These are phyloP conservation scores for Tragelaphus buxtoni DNA, from an alignment of 2,113 vertebrate genomes.

Conservation along the genomic window DNA sequence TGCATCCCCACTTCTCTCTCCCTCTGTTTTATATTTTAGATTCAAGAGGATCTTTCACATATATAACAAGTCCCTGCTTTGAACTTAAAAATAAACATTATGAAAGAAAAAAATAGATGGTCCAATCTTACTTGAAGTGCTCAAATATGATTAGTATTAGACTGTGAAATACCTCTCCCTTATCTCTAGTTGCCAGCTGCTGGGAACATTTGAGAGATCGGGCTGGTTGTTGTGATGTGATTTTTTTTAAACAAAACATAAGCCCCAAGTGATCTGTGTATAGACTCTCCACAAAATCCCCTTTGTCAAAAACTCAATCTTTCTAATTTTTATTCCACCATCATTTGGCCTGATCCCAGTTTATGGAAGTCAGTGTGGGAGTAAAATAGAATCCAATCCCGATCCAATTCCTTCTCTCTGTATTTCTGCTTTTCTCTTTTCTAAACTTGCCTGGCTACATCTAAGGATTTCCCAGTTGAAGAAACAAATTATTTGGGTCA, in stretches of 20 bases:
- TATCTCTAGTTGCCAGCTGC: constrained; percentile 87
- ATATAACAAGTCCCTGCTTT: constrained; percentile 84
- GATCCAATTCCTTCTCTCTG: not conserved
- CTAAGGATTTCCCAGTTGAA: constrained; percentile 43
- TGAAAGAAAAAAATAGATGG: constrained; percentile 75
- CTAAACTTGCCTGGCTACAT: constrained; percentile 47
- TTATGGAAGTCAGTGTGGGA: not conserved
- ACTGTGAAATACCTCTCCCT: constrained; percentile 86
- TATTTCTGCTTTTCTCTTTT: not conserved
- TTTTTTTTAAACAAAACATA: constrained; percentile 67
- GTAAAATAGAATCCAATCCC: constrained; percentile 3
- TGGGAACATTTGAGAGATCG: constrained; percentile 79
- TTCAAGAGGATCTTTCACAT: constrained; percentile 85
- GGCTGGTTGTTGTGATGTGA: constrained; percentile 28
- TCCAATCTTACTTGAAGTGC: constrained; percentile 81
- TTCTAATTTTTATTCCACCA: constrained; percentile 45
- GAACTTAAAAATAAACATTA: constrained; percentile 83
- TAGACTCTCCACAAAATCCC: not conserved
- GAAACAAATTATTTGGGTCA: constrained; percentile 68
- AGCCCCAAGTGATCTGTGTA: constrained; percentile 67
- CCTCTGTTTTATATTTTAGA: constrained; percentile 77
- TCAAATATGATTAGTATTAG: constrained; percentile 88
- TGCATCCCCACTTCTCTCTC: not conserved
- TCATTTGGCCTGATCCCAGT: constrained; percentile 62
- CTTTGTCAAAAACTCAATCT: constrained; percentile 42